A percentile compares a stretch with the other conserved stretches of the same genome.
Conservation (phyloP, 2,113 vertebrate species). For the Pelusios castaneus region DNA sequence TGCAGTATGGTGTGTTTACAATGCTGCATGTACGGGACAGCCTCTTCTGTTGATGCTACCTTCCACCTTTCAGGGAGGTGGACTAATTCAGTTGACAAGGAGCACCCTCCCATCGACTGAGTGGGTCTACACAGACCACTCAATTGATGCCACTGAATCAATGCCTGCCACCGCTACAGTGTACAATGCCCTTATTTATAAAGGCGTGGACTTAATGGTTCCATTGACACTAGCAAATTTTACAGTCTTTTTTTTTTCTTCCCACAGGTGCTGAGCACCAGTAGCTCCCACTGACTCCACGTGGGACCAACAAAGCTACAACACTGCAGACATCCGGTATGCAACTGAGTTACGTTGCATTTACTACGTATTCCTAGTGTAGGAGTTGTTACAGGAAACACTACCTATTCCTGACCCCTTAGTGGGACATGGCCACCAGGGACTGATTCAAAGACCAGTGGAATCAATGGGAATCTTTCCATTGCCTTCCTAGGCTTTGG, state of each 20-base stretch:
- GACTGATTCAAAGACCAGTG: neutral
- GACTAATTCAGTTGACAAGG: too few relatives aligned
- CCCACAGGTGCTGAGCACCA: neutral
- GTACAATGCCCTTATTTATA: neutral
- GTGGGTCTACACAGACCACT: too few relatives aligned
- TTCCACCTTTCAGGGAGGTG: too few relatives aligned
- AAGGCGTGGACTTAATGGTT: neutral
- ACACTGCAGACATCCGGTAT: neutral
- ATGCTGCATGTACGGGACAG: too few relatives aligned
- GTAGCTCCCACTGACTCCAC: neutral
- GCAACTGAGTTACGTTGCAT: neutral
- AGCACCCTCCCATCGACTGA: too few relatives aligned
- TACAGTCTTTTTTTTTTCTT: neutral
- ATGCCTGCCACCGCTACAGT: too few relatives aligned
- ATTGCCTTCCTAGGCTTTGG: neutral
- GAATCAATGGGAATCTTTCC: neutral
- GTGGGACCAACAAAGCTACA: neutral
- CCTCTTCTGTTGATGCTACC: too few relatives aligned
- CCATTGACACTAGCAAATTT: neutral
- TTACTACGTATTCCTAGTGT: neutral
- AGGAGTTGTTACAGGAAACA: neutral
- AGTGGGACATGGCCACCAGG: neutral
- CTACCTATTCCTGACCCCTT: constrained; percentile 1
- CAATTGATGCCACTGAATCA: too few relatives aligned
- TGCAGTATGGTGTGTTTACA: too few relatives aligned